Evolutionary conservation across 2,797 vertebrate species (phyloP).

Genomic region (Anguilla marmorata): DNA sequence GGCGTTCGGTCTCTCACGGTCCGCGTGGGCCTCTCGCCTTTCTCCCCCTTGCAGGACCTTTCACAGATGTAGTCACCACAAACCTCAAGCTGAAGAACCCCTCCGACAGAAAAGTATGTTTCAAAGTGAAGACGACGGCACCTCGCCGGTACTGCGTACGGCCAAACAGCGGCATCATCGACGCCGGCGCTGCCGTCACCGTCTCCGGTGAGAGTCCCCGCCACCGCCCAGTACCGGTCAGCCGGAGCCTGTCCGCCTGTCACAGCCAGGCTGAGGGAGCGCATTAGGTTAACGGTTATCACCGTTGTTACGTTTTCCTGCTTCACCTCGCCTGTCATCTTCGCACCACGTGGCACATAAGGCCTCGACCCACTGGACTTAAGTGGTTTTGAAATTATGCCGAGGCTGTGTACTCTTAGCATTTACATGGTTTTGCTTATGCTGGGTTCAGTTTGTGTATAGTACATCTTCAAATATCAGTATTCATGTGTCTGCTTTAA

Average conservation of each 20-base stretch:
- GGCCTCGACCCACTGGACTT: background rate
- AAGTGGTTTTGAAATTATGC: background rate
- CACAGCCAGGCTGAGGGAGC: background rate
- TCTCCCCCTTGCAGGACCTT: slow-evolving; percentile 71
- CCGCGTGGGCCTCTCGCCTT: background rate
- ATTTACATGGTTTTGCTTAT: background rate
- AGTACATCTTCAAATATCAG: background rate
- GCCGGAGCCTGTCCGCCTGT: background rate
- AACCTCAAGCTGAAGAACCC: slow-evolving; percentile 86
- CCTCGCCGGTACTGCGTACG: slow-evolving; percentile 87
- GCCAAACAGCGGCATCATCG: slow-evolving; percentile 85
- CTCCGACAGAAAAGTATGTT: slow-evolving; percentile 84
- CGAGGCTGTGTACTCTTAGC: background rate
- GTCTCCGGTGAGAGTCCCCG: slow-evolving; percentile 77
- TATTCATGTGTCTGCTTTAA: background rate
- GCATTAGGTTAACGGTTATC: background rate
- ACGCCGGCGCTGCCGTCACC: slow-evolving; percentile 76
- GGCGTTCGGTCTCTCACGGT: background rate
- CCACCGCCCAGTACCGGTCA: too few relatives aligned
- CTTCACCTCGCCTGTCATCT: too few relatives aligned
- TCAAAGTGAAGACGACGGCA: slow-evolving; percentile 90
- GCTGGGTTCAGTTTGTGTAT: background rate
- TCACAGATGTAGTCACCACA: slow-evolving; percentile 89
- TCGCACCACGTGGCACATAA: too few relatives aligned
- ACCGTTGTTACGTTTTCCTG: too few relatives aligned